phyloP scores from a whole-genome alignment of 2,797 vertebrate genomes.

The Holocentrus rufus region DNA sequence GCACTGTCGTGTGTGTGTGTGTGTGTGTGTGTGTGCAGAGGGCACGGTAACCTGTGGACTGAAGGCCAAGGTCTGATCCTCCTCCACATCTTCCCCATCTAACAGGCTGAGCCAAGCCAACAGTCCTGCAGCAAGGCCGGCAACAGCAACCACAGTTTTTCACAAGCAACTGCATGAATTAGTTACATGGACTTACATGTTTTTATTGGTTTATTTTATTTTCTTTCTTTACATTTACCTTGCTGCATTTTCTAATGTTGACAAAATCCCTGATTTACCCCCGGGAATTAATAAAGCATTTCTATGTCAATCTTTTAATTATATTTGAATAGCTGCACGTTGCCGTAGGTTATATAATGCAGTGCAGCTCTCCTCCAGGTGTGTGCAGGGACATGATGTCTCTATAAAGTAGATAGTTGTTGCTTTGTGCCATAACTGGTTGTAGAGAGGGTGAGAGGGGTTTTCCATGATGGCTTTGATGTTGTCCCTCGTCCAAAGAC shows the following conservation, averaged over 20 bases:
- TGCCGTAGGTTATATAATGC: too few species aligned
- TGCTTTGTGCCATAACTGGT: too few species aligned
- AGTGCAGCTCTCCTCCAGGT: too few species aligned
- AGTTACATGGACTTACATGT: background rate
- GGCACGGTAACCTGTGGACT: conserved; percentile 81
- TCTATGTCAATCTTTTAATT: background rate
- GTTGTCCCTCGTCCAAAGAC: too few species aligned
- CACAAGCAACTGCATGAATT: background rate
- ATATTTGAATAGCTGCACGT: too few species aligned
- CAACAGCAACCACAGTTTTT: background rate
- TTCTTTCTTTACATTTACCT: background rate
- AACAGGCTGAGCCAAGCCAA: conserved; percentile 3
- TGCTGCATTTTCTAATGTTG: too few species aligned
- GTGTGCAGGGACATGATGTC: too few species aligned
- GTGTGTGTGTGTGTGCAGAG: conserved; percentile 38
- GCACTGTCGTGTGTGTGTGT: too few species aligned
- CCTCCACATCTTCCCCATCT: conserved; percentile 41
- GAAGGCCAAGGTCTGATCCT: conserved; percentile 67
- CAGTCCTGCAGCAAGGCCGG: background rate
- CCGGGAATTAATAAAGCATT: background rate
- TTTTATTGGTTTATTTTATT: background rate
- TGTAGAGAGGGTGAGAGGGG: too few species aligned
- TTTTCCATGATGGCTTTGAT: too few species aligned
- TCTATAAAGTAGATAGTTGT: too few species aligned
- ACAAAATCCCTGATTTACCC: background rate